Evolutionary conservation across 2,888 invertebrate species (phyloP).

Genomic region (Aphidius colemani): DNA sequence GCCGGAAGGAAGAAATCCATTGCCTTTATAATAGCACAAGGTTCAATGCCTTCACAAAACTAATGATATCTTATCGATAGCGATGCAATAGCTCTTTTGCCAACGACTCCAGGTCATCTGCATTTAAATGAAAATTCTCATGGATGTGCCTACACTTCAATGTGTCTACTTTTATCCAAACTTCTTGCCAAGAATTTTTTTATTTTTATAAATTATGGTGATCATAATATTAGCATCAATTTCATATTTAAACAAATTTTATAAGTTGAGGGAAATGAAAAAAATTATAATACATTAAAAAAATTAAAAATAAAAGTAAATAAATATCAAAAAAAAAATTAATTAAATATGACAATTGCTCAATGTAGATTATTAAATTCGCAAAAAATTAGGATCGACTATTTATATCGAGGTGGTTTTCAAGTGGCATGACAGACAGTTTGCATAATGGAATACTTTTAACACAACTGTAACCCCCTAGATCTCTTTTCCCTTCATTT

Average conservation of each 20-base stretch:
- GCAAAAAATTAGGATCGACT: conserved; percentile 47
- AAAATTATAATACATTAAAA: too few species aligned
- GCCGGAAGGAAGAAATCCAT: conserved; percentile 3
- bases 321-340: too few species aligned
- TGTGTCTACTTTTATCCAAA: neutral
- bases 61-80: conserved; percentile 39
- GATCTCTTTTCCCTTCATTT: neutral
- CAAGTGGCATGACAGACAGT: conserved; percentile 42
- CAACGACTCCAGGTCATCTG: conserved; percentile 48
- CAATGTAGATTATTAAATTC: too few species aligned
- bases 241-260: too few species aligned
- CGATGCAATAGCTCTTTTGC: conserved; percentile 20
- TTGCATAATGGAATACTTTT: conserved; percentile 55
- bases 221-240: too few species aligned
- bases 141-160: neutral
- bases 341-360: too few species aligned
- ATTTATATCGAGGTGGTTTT: conserved; percentile 41
- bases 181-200: neutral
- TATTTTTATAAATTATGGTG: neutral
- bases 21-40: conserved; percentile 17
- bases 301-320: too few species aligned
- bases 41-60: conserved; percentile 19
- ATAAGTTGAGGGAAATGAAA: too few species aligned
- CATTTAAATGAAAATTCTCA: conserved; percentile 53
- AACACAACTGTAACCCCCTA: conserved; percentile 36